These are phyloP conservation scores for Sarcophaga caerulescens DNA, from an alignment of 2,888 invertebrate species.

Conservation along the genomic window DNA sequence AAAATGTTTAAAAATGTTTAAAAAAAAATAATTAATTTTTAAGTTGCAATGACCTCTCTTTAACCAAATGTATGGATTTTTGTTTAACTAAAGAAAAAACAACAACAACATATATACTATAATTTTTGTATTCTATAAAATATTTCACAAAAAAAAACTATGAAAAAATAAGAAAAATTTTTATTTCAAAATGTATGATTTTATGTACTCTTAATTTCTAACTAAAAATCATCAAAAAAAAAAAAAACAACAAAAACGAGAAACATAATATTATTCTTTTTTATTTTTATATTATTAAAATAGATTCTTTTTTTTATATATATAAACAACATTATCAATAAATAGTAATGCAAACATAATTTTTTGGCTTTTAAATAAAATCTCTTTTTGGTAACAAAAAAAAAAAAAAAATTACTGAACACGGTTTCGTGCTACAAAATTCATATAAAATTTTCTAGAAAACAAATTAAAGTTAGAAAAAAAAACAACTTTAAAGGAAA, in stretches of 20 bases:
- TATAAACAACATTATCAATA: conserved; percentile 11
- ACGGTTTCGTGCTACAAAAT: conserved; percentile 43
- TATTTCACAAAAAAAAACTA: conserved; percentile 1
- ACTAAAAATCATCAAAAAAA: conserved; percentile 19
- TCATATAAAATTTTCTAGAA: conserved; percentile 61
- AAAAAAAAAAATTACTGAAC: not conserved
- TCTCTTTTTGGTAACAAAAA: not conserved
- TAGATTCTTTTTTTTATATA: conserved; percentile 35
- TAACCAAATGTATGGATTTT: conserved; percentile 71
- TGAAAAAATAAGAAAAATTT: not conserved
- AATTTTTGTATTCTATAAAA: conserved; percentile 32
- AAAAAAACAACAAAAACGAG: conserved; percentile 50
- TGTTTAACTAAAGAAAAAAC: conserved; percentile 19
- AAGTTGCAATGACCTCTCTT: conserved; percentile 72
- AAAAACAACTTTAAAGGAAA: conserved; percentile 54
- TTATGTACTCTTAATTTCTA: conserved; percentile 9
- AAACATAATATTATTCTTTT: conserved; percentile 53
- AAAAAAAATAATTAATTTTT: conserved; percentile 58
- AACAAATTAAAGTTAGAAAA: conserved; percentile 14
- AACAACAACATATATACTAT: conserved; percentile 27
- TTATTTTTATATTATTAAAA: conserved; percentile 27
- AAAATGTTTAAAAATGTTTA: conserved; percentile 10
- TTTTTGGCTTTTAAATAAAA: conserved; percentile 24
- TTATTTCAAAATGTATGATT: conserved; percentile 5
- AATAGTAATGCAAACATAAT: conserved; percentile 52